phyloP scores from a whole-genome alignment of 2,888 invertebrate species.

The Girardia tigrina region DNA sequence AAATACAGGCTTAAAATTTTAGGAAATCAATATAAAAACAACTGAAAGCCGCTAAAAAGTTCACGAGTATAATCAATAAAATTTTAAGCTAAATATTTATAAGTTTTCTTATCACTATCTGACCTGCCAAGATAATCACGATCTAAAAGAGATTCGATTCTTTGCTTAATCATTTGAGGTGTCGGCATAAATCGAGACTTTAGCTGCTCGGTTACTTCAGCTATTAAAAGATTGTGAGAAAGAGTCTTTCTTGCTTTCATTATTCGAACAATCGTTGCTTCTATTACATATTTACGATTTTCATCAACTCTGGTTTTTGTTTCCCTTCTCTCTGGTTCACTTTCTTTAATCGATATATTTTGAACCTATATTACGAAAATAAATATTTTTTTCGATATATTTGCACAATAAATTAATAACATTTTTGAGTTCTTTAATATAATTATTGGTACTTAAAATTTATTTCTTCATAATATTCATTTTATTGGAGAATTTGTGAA shows the following conservation, averaged over 20 bases:
- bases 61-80: background rate
- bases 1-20: background rate
- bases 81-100: slow-evolving; percentile 74
- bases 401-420: slow-evolving; percentile 39
- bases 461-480: too few relatives aligned
- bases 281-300: slow-evolving; percentile 96
- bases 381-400: slow-evolving; percentile 42
- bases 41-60: background rate
- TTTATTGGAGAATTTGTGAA: too few relatives aligned
- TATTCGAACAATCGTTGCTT: slow-evolving; percentile 93
- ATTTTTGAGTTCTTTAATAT: background rate
- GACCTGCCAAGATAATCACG: slow-evolving; percentile 93
- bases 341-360: slow-evolving; percentile 56
- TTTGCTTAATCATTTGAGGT: slow-evolving; percentile 92
- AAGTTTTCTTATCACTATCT: slow-evolving; percentile 83
- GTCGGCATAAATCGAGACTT: slow-evolving; percentile 91
- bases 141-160: slow-evolving; percentile 97
- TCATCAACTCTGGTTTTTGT: slow-evolving; percentile 93
- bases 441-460: too few relatives aligned
- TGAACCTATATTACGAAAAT: slow-evolving; percentile 52
- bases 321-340: slow-evolving; percentile 95
- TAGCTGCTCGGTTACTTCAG: slow-evolving; percentile 87
- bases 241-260: slow-evolving; percentile 95
- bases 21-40: background rate
- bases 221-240: slow-evolving; percentile 70